Evolutionary conservation across 1,140 invertebrate species (phyloP).

Genomic region (Eurosta solidaginis): DNA sequence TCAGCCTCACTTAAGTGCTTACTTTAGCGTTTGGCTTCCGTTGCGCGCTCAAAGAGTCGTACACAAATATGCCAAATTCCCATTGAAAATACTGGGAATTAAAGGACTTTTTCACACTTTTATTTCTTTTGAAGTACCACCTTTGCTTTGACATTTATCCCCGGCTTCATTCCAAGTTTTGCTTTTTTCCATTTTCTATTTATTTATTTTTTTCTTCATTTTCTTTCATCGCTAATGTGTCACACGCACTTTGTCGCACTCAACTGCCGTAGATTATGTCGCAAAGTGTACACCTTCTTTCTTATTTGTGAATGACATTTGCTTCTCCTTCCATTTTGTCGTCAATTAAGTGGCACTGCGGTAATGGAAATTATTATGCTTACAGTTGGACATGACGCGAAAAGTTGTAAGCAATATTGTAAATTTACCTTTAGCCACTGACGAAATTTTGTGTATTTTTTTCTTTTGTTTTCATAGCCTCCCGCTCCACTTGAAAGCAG

Average conservation of each 20-base stretch:
- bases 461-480: no score
- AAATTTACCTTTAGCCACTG: conserved; percentile 14
- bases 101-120: conserved; percentile 10
- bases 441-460: neutral
- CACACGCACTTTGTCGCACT: conserved; percentile 27
- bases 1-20: neutral
- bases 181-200: conserved; percentile 9
- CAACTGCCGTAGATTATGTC: neutral
- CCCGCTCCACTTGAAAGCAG: neutral
- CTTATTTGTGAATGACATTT: no score
- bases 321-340: neutral
- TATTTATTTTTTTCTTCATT: neutral
- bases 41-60: neutral
- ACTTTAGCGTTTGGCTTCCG: neutral
- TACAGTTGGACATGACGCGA: conserved; percentile 5
- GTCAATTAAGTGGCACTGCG: neutral
- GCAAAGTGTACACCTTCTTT: neutral
- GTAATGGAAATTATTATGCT: conserved; percentile 27
- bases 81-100: conserved; percentile 21
- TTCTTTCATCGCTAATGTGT: conserved; percentile 33
- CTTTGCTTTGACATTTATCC: neutral
- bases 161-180: no score
- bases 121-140: conserved; percentile 28
- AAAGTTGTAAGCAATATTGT: conserved; percentile 20
- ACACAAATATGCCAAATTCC: conserved; percentile 10